phyloP scores from a whole-genome alignment of 1,140 invertebrate species.

The Drosophila pseudoananassae region DNA sequence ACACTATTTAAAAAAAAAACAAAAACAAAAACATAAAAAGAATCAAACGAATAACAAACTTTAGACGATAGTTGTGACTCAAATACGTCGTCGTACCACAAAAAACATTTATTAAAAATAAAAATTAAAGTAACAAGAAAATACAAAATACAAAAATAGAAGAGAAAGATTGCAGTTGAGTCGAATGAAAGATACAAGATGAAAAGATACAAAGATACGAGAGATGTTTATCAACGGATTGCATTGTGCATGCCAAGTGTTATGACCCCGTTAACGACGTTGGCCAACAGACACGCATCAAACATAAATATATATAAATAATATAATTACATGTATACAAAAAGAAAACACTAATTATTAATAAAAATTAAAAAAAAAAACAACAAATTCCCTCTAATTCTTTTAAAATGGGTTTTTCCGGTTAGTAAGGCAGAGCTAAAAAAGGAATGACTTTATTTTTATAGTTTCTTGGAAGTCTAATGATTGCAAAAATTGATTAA shows the following conservation, averaged over 20 bases:
- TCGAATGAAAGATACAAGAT: constrained; percentile 19
- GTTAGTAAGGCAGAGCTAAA: too few relatives aligned
- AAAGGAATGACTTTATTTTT: too few relatives aligned
- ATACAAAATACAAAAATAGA: constrained; percentile 13
- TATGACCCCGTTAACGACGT: constrained; percentile 35
- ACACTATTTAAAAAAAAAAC: constrained; percentile 39
- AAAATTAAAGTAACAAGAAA: constrained; percentile 2
- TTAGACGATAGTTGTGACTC: constrained; percentile 4
- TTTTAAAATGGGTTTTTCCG: not conserved
- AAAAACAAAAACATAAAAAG: constrained; percentile 9
- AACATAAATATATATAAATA: constrained; percentile 63
- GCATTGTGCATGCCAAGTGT: constrained; percentile 55
- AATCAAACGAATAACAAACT: constrained; percentile 22
- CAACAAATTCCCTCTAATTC: not conserved
- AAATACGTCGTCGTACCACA: constrained; percentile 13
- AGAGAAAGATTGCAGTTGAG: constrained; percentile 22
- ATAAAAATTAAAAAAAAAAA: constrained; percentile 67
- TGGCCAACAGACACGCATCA: constrained; percentile 45
- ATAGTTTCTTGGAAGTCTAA: too few relatives aligned
- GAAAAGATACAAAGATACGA: constrained; percentile 16
- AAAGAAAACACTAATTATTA: constrained; percentile 73
- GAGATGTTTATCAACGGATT: constrained; percentile 25
- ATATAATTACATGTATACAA: constrained; percentile 80
- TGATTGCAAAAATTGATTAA: too few relatives aligned
- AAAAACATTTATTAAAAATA: constrained; percentile 17